Base-by-base conservation (phyloP, 1,140 invertebrate species). In the Diorhabda sublineata region DNA sequence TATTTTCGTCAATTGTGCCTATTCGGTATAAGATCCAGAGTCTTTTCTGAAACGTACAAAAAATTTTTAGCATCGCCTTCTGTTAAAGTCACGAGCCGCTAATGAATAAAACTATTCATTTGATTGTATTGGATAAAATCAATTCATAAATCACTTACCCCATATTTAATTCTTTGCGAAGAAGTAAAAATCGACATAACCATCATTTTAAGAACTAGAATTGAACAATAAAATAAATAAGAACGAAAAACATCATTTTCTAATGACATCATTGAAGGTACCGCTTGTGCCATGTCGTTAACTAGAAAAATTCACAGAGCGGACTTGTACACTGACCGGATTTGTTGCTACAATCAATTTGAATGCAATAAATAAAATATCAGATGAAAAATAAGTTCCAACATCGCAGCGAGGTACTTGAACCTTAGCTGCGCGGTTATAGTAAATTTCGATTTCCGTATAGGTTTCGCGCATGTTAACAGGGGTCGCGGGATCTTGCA, bases 151-250 rank as follows among this genome's bases (percentile, higher is more conserved):
- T 59, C 59, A 67, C 79, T 81, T 80, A 90, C 88, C 82, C 83
- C 86, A 62, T 87, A 88, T 61, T 75, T 76, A 42, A 88, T 82
- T 61, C 89, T 81, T 58, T 84, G 80, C 2, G 78, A 61, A 0
- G 69, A 84, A 0, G 89, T 91, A 3, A 89, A 74, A 4, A 81
- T 2, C 5, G 80, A 73, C 87, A 91, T 88, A 0, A 74, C 11
- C 44, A 90, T 43, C 66, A 88, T 80, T 81, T 91, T 91, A 1
- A 90, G 11, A 2, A 85, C 82, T 64, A 90, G 73, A n/a, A 89
- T 72, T 45, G 79, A 82, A 9, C 82, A 74, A 82, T 87, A 89
- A 74, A 88, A 88, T 2, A 82, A 81, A 71, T 85, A 89, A 58
- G 81, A 76, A 64, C 80, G 79, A 59, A 88, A 82, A 9, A 86